Evolutionary conservation across 2,113 vertebrate genomes (phyloP).

Genomic region (Brienomyrus brachyistius): DNA sequence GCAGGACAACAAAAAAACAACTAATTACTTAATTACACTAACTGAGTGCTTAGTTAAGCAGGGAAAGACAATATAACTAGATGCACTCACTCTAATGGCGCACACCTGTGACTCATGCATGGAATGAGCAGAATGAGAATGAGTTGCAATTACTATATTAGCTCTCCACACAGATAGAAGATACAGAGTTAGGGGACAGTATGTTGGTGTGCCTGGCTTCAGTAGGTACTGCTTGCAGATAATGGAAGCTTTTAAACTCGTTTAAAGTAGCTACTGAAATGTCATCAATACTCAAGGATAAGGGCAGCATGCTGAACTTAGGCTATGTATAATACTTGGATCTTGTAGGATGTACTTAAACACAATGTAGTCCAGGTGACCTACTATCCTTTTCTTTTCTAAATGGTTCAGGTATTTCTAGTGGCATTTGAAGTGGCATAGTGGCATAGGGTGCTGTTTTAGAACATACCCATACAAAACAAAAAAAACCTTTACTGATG

Average conservation of each 20-base stretch:
- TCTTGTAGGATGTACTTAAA: neutral
- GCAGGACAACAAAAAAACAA: neutral
- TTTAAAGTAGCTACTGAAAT: neutral
- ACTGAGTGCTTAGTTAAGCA: neutral
- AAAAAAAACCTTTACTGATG: neutral
- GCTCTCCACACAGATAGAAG: neutral
- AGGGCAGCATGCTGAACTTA: neutral
- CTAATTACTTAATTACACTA: neutral
- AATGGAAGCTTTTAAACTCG: neutral
- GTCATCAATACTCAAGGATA: neutral
- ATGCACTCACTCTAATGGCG: neutral
- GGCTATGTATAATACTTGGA: neutral
- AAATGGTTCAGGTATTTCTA: neutral
- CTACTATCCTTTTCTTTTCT: neutral
- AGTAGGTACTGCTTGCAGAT: neutral
- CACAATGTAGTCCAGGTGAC: neutral
- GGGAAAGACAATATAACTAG: neutral
- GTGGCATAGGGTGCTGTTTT: neutral
- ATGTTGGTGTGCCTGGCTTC: neutral
- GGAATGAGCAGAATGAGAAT: neutral
- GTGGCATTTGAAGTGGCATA: neutral
- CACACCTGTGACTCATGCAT: neutral
- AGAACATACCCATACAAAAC: neutral
- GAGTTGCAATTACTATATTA: neutral
- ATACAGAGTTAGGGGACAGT: neutral